A percentile compares a stretch with the other conserved stretches of the same genome.
Evolutionary conservation across 2,888 invertebrate species (phyloP).

Genomic region (Agapostemon virescens): DNA sequence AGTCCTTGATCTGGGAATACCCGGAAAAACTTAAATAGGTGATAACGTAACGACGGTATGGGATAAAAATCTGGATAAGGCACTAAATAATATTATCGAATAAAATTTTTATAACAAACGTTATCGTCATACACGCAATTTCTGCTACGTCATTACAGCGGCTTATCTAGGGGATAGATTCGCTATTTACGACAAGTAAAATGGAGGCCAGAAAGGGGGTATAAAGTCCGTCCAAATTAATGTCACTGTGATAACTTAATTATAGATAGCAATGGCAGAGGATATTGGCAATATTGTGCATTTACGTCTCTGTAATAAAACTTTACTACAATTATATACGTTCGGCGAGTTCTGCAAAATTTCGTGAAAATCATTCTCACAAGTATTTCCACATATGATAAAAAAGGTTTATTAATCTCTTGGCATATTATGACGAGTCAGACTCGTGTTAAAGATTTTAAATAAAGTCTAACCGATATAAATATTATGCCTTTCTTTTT

Average conservation of each 20-base stretch:
- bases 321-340: not conserved
- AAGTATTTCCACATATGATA: not conserved
- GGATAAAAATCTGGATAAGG: slow-evolving; percentile 49
- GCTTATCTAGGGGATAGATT: slow-evolving; percentile 20
- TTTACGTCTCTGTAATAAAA: slow-evolving; percentile 7
- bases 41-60: slow-evolving; percentile 25
- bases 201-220: slow-evolving; percentile 10
- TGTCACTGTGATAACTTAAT: slow-evolving; percentile 20
- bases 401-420: no score
- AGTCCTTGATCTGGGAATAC: slow-evolving; percentile 42
- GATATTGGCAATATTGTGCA: not conserved
- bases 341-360: not conserved
- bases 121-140: slow-evolving; percentile 46
- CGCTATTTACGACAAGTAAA: slow-evolving; percentile 44
- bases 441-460: no score
- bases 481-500: no score
- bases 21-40: slow-evolving; percentile 5
- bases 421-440: no score
- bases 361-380: not conserved
- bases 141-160: slow-evolving; percentile 31
- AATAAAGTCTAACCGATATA: no score
- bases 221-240: slow-evolving; percentile 30
- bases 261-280: not conserved
- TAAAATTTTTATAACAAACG: slow-evolving; percentile 53
- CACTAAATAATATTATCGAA: slow-evolving; percentile 55